Base-by-base conservation (phyloP, 2,113 vertebrate genomes). In the Bombycilla garrulus region DNA sequence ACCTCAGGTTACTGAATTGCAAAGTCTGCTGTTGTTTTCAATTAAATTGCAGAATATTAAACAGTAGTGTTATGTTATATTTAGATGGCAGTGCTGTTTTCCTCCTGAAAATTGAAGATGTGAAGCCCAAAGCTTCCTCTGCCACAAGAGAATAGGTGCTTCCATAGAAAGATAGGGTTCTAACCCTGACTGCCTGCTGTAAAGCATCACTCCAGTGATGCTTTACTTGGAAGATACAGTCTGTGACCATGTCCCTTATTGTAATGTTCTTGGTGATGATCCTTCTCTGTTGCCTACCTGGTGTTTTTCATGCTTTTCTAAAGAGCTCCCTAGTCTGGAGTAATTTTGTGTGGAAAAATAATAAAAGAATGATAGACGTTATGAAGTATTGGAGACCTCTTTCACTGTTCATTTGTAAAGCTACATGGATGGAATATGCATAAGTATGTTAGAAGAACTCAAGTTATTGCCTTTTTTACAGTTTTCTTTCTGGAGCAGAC, bases 21-120 rank as follows among this genome's bases (percentile, higher is more conserved):
- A 0, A 70, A 84, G 58, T 77, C 85, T 94, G 71, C 60, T 96
- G 45, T 93, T 85, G 81, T 94, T 97, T 96, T 90, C 80, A 80
- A 90, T 95, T 95, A 86, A 96, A 95, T 92, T 94, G 66, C 16
- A 76, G 69, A 86, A 76, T 54, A 78, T 70, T 93, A 79, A 89
- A 45, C 22, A 93, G 72, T 40, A 85, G 62, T 58, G 33, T 20
- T 62, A 77, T 29, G 77, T 93, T 91, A 57, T 21, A 61, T 22
- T 79, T 28, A 48, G 64, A 56, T 22, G 31, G n/a, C 54, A 85
- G 25, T 60, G 31, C 48, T 15, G 11, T 57, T 80, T 92, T 87
- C 50, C 38, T 81, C 8, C 73, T 81, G 57, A 84, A 89, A 86
- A 70, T 10, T 86, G 61, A 81, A 71, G 51, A 23, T 9, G 5